Base-by-base conservation (phyloP, 2,113 vertebrate genomes). In the Azemiops feae region DNA sequence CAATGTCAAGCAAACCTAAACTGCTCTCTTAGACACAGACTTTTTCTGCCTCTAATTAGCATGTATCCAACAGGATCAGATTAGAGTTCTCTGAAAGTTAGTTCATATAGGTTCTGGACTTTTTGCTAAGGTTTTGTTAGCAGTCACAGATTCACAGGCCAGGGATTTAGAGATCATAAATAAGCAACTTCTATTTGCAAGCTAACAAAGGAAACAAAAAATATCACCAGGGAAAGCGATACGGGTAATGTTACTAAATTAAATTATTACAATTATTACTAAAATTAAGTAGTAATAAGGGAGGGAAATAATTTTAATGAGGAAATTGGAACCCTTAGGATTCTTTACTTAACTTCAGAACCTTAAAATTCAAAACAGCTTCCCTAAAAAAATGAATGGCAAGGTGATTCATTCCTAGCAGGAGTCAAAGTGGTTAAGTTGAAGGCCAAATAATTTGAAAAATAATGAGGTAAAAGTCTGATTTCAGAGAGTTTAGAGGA, bases 401-500 rank as follows among this genome's bases (percentile, higher is more conserved):
- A 97, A 96, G 94, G 87, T 96, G 92, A 64, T 91, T 93, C 91
- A 93, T 94, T 97, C 96, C 97, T 94, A 96, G 95, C 96, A 97
- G 93, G 69, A 97, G 96, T 97, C 96, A 97, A 97, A 97, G 96
- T 94, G 89, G 94, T 95, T 97, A 96, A 96, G 95, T 94, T 95
- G 92, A 97, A 96, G 95, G 95, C 97, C 96, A 97, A 97, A 96
- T 91, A 97, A 95, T 95, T 97, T 96, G 3, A 88, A 54, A 92
- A 97, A 98, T 97, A 96, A 92, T 94, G 93, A 96, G 96, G 95
- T 95, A 96, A 92, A 96, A 97, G 96, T 95, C 96, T 92, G 95
- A 96, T 96, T 96, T 97, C 93, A 92, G 96, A 96, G 96, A 96
- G 96, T 97, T 96, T 96, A 97, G 97, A 97, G 97, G 98, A 98